Base-by-base conservation (phyloP, 2,113 vertebrate species). In the Sigmodon hispidus region DNA sequence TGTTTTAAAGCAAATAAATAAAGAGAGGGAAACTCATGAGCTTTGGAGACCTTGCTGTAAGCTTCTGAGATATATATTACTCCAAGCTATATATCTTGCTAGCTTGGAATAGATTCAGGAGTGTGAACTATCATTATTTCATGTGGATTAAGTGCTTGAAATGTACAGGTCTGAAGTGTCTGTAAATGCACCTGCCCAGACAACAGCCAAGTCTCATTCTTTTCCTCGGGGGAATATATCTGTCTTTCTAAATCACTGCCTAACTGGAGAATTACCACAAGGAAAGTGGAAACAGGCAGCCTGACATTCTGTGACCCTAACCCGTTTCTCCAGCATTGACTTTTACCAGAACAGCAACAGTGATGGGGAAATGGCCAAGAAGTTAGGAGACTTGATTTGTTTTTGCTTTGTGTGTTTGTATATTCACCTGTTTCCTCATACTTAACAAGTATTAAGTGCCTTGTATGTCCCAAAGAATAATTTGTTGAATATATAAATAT, bases 91-190 rank as follows among this genome's bases (percentile, higher is more conserved):
- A 24, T 36, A 89, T 80, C 87, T 89, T 91, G 50, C 36, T 31
- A 55, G 21, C 70, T 72, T 87, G 96, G 84, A 87, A 69, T 52
- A 29, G n/a, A 75, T 84, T 84, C 87, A 86, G 65, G 34, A 80
- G 22, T 59, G 77, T 55, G 52, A 93, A 86, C 63, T 40, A 17
- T 72, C 92, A 85, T 43, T 87, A 81, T 93, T 96, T 92, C 87
- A 92, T 3, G 21, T 40, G 91, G 85, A 93, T 92, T 88, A 93
- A 92, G 90, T 77, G 72, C 65, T 80, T 67, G 48, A 90, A 97
- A 81, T 70, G 91, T 84, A 48, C 55, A 83, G 69, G 72, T 86
- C 91, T 92, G 67, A 83, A 86, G 93, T 31, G 12, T 52, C 50
- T 52, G 3, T 92, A 91, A 93, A 87, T 63, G 40, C 48, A 61